Evolutionary conservation across 2,797 vertebrate species (phyloP), one percentile per base, ranked within the genome.

Genomic region (Sebastes melanostomus): DNA sequence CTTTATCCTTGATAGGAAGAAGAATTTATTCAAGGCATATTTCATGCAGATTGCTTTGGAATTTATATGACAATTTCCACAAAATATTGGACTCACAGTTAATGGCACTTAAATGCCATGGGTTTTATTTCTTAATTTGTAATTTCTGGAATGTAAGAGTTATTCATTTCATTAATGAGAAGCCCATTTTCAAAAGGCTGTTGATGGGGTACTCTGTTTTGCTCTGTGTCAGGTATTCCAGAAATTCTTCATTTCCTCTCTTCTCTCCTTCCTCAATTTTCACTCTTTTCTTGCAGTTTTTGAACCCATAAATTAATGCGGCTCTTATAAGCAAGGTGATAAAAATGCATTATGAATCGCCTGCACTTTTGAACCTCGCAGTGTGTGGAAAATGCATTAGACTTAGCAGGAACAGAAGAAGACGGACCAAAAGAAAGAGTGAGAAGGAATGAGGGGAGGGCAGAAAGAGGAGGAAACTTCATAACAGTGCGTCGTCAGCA

Each of bases 311-410:
- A 88, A 88, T 91, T 71, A 86, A 88, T 89, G 83, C 75, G 77
- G 62, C 85, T 91, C 88, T 68, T 82, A 84, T 83, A 91, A 91
- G 88, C 74, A 88, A 89, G 84, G 87, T 90, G 86, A 90, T 91
- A 92, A 91, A 93, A 90, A 88, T 90, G 82, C 74, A 82, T 85
- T 87, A 86, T 86, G 74, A 93, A 86, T 85, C n/a, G 54, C 60
- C 63, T 90, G 85, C 87, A 92, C 88, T 92, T 89, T 89, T 92
- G 82, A 91, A 91, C 88, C 63, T 70, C 32, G n/a, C 30, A n/a
- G 58, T 78, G 52, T 72, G 75, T 65, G 55, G 82, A 89, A 55
- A 86, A 83, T 72, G 68, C 81, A 88, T 88, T 91, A 81, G 86
- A 92, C 72, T 79, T 59, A 71, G 52, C 42, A 36, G 55, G 73